Percentiles rank a stretch among this genome's conserved stretches.
Conservation (phyloP, 2,797 vertebrate genomes). For the Threskiornis aethiopicus region DNA sequence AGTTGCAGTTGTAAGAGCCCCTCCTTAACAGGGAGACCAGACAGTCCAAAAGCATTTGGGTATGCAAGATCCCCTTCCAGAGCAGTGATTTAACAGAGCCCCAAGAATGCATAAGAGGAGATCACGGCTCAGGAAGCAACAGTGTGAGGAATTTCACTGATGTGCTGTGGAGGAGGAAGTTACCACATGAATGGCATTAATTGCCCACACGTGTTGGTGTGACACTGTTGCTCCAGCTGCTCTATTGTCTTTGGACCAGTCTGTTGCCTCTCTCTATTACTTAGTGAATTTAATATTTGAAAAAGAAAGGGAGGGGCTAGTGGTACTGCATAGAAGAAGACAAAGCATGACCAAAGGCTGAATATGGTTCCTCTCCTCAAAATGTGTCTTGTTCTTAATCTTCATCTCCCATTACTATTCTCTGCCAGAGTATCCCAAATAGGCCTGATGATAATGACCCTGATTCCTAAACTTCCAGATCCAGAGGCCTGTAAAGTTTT, state of each 20-base stretch:
- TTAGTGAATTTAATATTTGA: not conserved
- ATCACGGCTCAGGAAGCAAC: not conserved
- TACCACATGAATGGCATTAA: not conserved
- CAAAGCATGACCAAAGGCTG: not conserved
- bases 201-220: not conserved
- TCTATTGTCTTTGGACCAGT: not conserved
- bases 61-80: not conserved
- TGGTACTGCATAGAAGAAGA: not conserved
- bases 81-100: not conserved
- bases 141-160: not conserved
- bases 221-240: not conserved
- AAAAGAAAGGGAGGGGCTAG: not conserved
- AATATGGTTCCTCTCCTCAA: not conserved
- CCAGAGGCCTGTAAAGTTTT: not conserved
- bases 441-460: not conserved
- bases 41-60: not conserved
- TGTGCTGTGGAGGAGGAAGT: not conserved
- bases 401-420: not conserved
- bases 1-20: not conserved
- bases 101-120: not conserved
- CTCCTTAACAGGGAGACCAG: not conserved
- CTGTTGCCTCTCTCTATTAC: not conserved
- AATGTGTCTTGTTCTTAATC: not conserved
- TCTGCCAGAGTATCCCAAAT: not conserved
- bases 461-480: not conserved